A percentile compares a stretch with the other conserved stretches of the same genome.
phyloP scores from a whole-genome alignment of 2,888 invertebrate genomes.

The Ophion ellenae region DNA sequence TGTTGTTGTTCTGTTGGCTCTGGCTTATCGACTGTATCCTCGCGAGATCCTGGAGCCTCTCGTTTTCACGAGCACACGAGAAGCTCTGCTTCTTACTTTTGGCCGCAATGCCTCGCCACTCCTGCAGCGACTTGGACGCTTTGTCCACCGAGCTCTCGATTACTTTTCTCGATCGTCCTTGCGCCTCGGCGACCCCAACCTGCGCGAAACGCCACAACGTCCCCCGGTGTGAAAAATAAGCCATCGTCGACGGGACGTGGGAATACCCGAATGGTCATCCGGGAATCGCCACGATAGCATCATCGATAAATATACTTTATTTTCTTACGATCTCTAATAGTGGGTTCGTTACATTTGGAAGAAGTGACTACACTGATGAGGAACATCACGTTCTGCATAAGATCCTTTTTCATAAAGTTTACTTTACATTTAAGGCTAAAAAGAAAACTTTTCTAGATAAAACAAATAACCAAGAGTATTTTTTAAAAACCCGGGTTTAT shows the following conservation, averaged over 20 bases:
- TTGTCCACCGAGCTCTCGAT: conserved; percentile 91
- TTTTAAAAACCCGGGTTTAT: too few species aligned
- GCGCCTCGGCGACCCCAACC: conserved; percentile 88
- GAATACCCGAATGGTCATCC: too few species aligned
- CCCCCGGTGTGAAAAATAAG: not conserved
- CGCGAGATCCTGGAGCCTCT: conserved; percentile 92
- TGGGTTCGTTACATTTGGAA: too few species aligned
- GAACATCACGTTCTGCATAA: too few species aligned
- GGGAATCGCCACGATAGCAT: not conserved
- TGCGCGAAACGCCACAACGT: conserved; percentile 70
- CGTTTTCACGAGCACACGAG: conserved; percentile 94
- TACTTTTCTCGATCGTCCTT: conserved; percentile 86
- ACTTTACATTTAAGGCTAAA: too few species aligned
- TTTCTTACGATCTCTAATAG: too few species aligned
- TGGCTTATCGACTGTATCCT: conserved; percentile 86
- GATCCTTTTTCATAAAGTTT: too few species aligned
- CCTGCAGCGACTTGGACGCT: conserved; percentile 91
- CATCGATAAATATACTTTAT: too few species aligned
- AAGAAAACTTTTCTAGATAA: too few species aligned
- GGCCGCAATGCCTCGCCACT: conserved; percentile 94
- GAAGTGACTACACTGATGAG: too few species aligned
- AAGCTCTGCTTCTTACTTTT: conserved; percentile 96
- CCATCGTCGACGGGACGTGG: too few species aligned
- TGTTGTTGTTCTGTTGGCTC: conserved; percentile 85
- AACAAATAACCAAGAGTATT: too few species aligned